These are phyloP conservation scores for Antrozous pallidus DNA, from an alignment of 2,797 vertebrate species.

Conservation along the genomic window DNA sequence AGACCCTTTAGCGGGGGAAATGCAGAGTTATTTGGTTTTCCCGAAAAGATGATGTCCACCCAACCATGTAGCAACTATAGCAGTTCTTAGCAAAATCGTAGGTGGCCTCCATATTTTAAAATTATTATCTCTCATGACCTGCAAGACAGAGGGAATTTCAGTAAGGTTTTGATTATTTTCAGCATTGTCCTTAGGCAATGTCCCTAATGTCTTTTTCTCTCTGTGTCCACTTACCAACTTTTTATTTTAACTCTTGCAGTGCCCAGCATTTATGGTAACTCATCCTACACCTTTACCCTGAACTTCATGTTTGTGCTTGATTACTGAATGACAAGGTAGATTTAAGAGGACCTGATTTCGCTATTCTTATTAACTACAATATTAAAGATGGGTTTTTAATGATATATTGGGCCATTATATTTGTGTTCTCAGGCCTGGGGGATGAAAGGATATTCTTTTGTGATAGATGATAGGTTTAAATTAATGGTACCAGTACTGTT, in stretches of 20 bases:
- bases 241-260: constrained; percentile 55
- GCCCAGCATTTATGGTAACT: background rate
- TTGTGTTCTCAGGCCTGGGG: background rate
- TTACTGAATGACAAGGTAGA: background rate
- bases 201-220: background rate
- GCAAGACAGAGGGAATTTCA: constrained; percentile 10
- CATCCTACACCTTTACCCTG: background rate
- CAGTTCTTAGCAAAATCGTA: background rate
- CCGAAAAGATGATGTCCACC: constrained; percentile 29
- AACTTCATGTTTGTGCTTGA: background rate
- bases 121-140: constrained; percentile 3
- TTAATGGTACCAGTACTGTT: background rate
- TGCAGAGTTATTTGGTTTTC: constrained; percentile 63
- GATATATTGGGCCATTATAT: background rate
- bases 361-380: background rate
- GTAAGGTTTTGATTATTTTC: constrained; percentile 33
- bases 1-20: constrained; percentile 55
- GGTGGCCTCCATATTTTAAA: constrained; percentile 12
- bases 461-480: background rate
- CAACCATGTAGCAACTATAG: background rate
- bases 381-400: background rate
- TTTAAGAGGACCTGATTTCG: background rate
- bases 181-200: background rate
- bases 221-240: background rate
- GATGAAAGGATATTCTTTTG: background rate